These are phyloP conservation scores for Daptonema setosum DNA, from an alignment of 2,888 invertebrate species.

Conservation along the genomic window DNA sequence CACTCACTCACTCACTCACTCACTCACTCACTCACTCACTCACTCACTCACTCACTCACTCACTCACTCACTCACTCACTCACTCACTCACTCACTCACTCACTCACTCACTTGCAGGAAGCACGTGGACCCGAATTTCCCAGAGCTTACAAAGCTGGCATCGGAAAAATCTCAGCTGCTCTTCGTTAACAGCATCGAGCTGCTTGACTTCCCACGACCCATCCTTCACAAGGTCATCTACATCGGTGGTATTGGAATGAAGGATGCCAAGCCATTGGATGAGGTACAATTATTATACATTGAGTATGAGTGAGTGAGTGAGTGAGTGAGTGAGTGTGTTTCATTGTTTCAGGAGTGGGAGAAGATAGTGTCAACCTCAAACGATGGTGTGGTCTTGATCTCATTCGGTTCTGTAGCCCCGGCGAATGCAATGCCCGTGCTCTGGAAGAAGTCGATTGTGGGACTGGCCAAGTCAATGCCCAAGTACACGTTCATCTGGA, in stretches of 20 bases:
- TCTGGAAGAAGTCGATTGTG: constrained; percentile 1
- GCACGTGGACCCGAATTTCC: neutral
- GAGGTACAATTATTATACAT: too few relatives aligned
- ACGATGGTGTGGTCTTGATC: constrained; percentile 1
- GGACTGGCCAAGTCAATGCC: constrained; percentile 3
- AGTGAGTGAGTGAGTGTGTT: too few relatives aligned
- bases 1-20: too few relatives aligned
- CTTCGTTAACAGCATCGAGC: constrained; percentile 15
- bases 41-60: too few relatives aligned
- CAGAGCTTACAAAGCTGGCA: neutral
- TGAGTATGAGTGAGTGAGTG: too few relatives aligned
- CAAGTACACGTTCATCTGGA: constrained; percentile 3
- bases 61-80: too few relatives aligned
- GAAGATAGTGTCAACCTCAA: neutral
- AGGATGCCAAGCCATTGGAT: constrained; percentile 13
- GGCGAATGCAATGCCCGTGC: neutral
- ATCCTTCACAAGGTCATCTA: constrained; percentile 17
- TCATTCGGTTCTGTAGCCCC: constrained; percentile 3
- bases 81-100: too few relatives aligned
- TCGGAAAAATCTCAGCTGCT: constrained; percentile 6
- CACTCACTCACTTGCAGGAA: too few relatives aligned
- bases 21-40: too few relatives aligned
- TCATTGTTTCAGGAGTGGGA: too few relatives aligned
- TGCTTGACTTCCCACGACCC: constrained; percentile 17
- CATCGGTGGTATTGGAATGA: constrained; percentile 20